phyloP scores from a whole-genome alignment of 2,113 vertebrate species.

The Alligator sinensis region DNA sequence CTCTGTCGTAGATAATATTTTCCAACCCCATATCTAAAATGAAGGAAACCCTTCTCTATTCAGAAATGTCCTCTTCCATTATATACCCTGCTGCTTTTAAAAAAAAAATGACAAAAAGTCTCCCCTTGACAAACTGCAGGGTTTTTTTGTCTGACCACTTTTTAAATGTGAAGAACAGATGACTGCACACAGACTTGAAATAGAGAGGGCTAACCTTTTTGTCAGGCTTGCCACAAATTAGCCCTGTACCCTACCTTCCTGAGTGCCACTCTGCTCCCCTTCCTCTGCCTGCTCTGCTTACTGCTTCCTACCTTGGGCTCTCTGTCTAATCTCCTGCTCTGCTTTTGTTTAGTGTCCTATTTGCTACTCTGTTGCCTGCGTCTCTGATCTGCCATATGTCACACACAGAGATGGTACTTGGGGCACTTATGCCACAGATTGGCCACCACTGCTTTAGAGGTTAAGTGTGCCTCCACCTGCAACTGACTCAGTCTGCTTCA shows the following conservation, averaged over 20 bases:
- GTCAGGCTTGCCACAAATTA: too few relatives aligned
- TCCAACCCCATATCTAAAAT: background rate
- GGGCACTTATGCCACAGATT: too few relatives aligned
- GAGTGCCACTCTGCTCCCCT: too few relatives aligned
- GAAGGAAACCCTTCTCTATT: background rate
- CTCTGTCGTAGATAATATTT: background rate
- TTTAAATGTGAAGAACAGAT: slow-evolving; percentile 20
- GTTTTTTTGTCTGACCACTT: slow-evolving; percentile 2
- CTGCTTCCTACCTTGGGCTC: too few relatives aligned
- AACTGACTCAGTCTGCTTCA: slow-evolving; percentile 41
- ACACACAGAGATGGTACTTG: too few relatives aligned
- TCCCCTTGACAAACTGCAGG: slow-evolving; percentile 1
- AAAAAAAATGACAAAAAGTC: background rate
- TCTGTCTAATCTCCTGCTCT: too few relatives aligned
- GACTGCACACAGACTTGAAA: background rate
- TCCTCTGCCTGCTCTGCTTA: too few relatives aligned
- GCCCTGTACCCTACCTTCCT: too few relatives aligned
- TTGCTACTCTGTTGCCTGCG: too few relatives aligned
- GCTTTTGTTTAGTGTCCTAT: too few relatives aligned
- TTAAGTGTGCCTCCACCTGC: slow-evolving; percentile 57
- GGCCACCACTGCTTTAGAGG: background rate
- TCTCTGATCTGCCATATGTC: too few relatives aligned
- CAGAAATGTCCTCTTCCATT: slow-evolving; percentile 27
- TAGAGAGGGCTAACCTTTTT: too few relatives aligned
- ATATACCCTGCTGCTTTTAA: background rate